Evolutionary conservation across 1,140 invertebrate genomes (phyloP).

Genomic region (Hylyphantes graminicola): DNA sequence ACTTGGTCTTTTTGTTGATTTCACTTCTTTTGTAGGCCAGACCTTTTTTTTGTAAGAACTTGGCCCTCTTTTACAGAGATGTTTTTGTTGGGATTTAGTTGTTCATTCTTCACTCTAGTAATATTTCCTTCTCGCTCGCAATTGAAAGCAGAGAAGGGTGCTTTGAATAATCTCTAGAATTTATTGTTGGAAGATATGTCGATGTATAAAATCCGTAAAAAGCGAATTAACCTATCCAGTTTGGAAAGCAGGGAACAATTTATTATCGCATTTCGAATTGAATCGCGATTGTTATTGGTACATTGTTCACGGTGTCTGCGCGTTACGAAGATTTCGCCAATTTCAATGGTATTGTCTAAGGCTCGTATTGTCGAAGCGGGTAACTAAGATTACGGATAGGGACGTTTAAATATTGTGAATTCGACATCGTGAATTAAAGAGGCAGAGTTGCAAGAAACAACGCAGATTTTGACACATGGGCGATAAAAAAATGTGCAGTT

Average conservation of each 20-base stretch:
- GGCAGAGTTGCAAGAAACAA: slow-evolving; percentile 27
- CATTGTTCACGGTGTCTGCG: slow-evolving; percentile 5
- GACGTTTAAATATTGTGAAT: slow-evolving; percentile 37
- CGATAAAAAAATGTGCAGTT: slow-evolving; percentile 45
- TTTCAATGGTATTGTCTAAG: too few species aligned
- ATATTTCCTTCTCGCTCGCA: too few species aligned
- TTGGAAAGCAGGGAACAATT: slow-evolving; percentile 22
- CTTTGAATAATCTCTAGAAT: too few species aligned
- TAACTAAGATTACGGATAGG: slow-evolving; percentile 41
- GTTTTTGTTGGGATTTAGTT: too few species aligned
- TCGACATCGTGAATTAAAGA: slow-evolving; percentile 35
- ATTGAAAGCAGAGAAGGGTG: too few species aligned
- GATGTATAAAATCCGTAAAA: not conserved
- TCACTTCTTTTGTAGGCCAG: too few species aligned
- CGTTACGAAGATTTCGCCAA: not conserved
- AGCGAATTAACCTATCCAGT: slow-evolving; percentile 30
- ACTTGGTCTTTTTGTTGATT: too few species aligned
- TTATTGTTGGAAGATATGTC: too few species aligned
- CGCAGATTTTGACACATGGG: slow-evolving; percentile 42
- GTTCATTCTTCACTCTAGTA: too few species aligned
- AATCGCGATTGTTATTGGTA: slow-evolving; percentile 22
- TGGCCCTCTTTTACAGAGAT: too few species aligned
- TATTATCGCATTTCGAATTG: slow-evolving; percentile 32
- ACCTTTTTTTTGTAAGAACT: too few species aligned
- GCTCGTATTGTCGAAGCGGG: slow-evolving; percentile 11